These are phyloP conservation scores for Drosophila affinis DNA, from an alignment of 2,888 invertebrate genomes.

Conservation along the genomic window DNA sequence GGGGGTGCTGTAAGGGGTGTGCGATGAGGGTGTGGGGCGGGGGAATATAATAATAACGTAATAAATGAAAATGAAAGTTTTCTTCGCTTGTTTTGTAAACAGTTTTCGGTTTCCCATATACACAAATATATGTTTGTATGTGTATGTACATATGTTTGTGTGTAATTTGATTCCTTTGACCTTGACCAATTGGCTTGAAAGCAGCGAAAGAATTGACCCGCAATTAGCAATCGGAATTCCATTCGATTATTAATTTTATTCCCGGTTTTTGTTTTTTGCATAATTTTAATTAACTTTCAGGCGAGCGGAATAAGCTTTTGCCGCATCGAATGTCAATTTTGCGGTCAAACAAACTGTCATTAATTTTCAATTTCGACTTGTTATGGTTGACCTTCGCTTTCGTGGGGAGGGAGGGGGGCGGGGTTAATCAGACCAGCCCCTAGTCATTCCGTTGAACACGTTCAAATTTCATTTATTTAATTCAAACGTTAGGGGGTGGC, in stretches of 20 bases:
- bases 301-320: conserved; percentile 30
- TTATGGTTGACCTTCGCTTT: conserved; percentile 43
- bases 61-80: conserved; percentile 46
- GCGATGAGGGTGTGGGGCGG: no score
- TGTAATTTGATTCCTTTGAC: conserved; percentile 10
- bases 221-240: not conserved
- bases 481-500: conserved; percentile 44
- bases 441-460: conserved; percentile 45
- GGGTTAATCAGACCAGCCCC: conserved; percentile 57
- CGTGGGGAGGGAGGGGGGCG: not conserved
- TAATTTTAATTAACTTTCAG: conserved; percentile 6
- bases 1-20: not conserved
- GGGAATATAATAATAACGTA: conserved; percentile 32
- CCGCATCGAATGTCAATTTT: conserved; percentile 39
- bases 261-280: not conserved
- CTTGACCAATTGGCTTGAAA: conserved; percentile 34
- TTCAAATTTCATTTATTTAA: conserved; percentile 76
- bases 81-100: conserved; percentile 31
- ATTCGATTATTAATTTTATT: not conserved
- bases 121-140: not conserved
- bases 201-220: not conserved
- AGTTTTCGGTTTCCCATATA: conserved; percentile 12
- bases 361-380: conserved; percentile 49
- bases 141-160: not conserved
- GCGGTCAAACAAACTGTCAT: conserved; percentile 49